Evolutionary conservation across 2,888 invertebrate species (phyloP), one percentile per base, ranked within the genome.

Genomic region (Omphaloscelis lunosa): DNA sequence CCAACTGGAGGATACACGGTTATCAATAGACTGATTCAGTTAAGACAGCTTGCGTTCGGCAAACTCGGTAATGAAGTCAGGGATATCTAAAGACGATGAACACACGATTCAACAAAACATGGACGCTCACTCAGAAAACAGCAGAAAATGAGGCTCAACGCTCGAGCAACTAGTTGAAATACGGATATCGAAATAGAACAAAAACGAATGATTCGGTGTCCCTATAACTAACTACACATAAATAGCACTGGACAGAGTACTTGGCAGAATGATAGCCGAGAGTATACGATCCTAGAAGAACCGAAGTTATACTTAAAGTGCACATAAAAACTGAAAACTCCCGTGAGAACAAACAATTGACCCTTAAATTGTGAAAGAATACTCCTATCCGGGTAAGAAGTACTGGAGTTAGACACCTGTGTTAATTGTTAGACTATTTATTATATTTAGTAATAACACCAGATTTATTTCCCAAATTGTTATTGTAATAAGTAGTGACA

Each of bases 21-120:
- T 51, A 80, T 80, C 29, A 77, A 80, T 73, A 72, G 39, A 58
- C 1, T 63, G 63, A 73, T 58, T 65, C 73, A 72, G 39, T 56
- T 73, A 58, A 20, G 56, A 78, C 48, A 39, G 27, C 51, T 29
- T 29, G 8, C 56, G 48, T 41, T 71, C 34, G 53, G 34, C 17
- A 70, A 79, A 61, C 51, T 71, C 27, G 9, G 53, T 58, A n/a
- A 72, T 56, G 7, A 29, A 34, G 48, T 45, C 29, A 59, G 11
- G 48, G 39, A 58, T 56, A 63, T n/a, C 7, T 63, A 29, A 62
- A 39, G n/a, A 48, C 56, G 53, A 53, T 51, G 12, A 34, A 39
- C 4, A 11, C 17, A 45, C 23, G n/a, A 34, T 53, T 34, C 12
- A 62, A n/a, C 5, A 0, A 56, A 15, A 53, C 59, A 45, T 51